phyloP scores from a whole-genome alignment of 2,888 invertebrate genomes.

The Himalopsyche tibetana region DNA sequence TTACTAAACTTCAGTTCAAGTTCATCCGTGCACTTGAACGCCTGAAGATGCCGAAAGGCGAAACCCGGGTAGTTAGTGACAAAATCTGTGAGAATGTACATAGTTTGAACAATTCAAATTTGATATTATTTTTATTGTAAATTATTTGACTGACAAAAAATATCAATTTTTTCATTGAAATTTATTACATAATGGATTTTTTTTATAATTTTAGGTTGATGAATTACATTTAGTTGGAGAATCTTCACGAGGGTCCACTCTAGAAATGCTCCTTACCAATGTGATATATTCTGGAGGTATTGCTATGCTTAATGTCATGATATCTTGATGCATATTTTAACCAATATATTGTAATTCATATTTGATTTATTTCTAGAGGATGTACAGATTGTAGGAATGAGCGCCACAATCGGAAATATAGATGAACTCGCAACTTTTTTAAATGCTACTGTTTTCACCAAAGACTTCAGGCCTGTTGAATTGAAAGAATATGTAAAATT shows the following conservation, averaged over 20 bases:
- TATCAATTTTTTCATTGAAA: no score
- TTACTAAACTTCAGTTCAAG: no score
- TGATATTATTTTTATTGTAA: no score
- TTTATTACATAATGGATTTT: neutral
- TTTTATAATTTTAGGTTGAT: constrained; percentile 79
- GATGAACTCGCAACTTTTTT: constrained; percentile 88
- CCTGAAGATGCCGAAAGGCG: no score
- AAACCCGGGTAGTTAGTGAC: no score
- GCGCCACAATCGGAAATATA: constrained; percentile 96
- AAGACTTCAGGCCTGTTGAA: constrained; percentile 93
- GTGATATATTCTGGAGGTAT: constrained; percentile 83
- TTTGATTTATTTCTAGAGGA: constrained; percentile 71
- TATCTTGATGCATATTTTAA: no score
- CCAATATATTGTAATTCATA: neutral
- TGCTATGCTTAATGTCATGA: neutral
- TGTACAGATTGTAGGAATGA: constrained; percentile 96
- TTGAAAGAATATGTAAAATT: constrained; percentile 90
- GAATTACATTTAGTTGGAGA: constrained; percentile 97
- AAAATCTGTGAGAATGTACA: no score
- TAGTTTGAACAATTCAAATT: neutral
- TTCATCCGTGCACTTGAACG: no score
- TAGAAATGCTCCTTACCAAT: constrained; percentile 91
- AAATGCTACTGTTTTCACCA: constrained; percentile 86
- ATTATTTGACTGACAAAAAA: no score
- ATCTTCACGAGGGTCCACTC: constrained; percentile 86